A percentile compares a stretch with the other conserved stretches of the same genome.
phyloP scores from a whole-genome alignment of 2,888 invertebrate genomes.

The Caenorhabditis japonica region DNA sequence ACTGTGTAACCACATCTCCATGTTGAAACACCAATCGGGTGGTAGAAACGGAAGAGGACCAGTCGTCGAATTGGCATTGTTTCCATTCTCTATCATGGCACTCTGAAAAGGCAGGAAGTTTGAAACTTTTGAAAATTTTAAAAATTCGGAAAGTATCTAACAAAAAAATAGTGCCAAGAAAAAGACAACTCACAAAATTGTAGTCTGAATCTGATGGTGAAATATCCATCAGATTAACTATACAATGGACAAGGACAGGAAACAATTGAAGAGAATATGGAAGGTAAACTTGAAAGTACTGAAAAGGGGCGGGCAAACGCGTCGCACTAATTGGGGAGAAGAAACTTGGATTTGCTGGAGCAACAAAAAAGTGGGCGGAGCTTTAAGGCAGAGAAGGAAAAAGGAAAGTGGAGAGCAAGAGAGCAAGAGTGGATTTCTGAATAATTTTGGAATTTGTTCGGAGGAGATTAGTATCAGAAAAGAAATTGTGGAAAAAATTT shows the following conservation, averaged over 20 bases:
- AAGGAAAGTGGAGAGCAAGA: conserved; percentile 12
- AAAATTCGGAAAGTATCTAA: neutral
- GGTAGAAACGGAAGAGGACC: conserved; percentile 12
- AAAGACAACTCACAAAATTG: no score
- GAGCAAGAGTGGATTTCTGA: neutral
- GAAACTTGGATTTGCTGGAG: conserved; percentile 41
- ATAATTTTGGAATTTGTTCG: no score
- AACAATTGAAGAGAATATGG: no score
- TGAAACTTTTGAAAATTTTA: neutral
- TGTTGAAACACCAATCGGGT: conserved; percentile 64
- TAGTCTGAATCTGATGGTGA: no score
- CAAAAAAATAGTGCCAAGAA: neutral
- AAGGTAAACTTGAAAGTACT: conserved; percentile 21
- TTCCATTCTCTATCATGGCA: conserved; percentile 14
- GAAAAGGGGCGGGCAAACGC: conserved; percentile 13
- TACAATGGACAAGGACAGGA: no score
- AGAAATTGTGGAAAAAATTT: neutral
- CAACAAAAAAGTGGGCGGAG: conserved; percentile 31
- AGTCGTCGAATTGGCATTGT: no score
- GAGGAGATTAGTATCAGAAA: conserved; percentile 11
- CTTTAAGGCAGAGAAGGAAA: conserved; percentile 11
- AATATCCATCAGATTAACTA: no score
- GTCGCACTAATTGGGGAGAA: conserved; percentile 44
- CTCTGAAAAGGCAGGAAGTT: no score
- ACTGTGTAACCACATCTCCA: conserved; percentile 59